Base-by-base conservation (phyloP, 2,113 vertebrate genomes). In the Nerophis ophidion region DNA sequence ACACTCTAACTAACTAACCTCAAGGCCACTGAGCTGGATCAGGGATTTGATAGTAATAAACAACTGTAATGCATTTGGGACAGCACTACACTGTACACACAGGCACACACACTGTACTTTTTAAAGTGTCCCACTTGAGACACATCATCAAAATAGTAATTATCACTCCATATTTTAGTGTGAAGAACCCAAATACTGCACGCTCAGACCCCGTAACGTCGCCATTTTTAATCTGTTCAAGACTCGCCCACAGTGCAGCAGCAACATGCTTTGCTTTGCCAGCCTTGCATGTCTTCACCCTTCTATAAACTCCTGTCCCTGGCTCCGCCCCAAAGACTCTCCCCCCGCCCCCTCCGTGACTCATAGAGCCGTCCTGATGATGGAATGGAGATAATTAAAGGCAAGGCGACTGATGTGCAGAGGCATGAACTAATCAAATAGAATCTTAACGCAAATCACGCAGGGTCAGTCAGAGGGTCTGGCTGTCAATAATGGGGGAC, bases 311-410 rank as follows among this genome's bases (percentile, higher is more conserved):
- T 26, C 26, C 26, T 26, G 26, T 26, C 26, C 26, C 26, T 26
- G 26, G 26, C 26, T 26, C 26, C 26, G 26, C 26, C 26, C 26
- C 26, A 26, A 26, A 26, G 26, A 4, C 26, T 4, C 4, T 4
- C 73, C 72, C 71, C 26, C 68, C 52, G 48, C 15, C 59, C 12
- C 54, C 46, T 60, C 69, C 64, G 75, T 78, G 74, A 81, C 68
- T 78, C 61, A 73, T 69, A 59, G 82, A 86, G 68, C 54, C 54
- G 74, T 71, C 65, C n/a, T 73, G 75, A 84, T 56, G 48, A 35
- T 66, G 50, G 52, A 73, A 77, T 76, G 79, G 80, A 71, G 68
- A 58, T 61, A 64, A 63, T 75, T n/a, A 48, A 3, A 45, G 54
- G 40, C 59, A 40, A 12, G 44, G 26, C 26, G 26, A 26, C 26